Conservation (phyloP, 2,113 vertebrate species). For the Drymodes brunneopygia region DNA sequence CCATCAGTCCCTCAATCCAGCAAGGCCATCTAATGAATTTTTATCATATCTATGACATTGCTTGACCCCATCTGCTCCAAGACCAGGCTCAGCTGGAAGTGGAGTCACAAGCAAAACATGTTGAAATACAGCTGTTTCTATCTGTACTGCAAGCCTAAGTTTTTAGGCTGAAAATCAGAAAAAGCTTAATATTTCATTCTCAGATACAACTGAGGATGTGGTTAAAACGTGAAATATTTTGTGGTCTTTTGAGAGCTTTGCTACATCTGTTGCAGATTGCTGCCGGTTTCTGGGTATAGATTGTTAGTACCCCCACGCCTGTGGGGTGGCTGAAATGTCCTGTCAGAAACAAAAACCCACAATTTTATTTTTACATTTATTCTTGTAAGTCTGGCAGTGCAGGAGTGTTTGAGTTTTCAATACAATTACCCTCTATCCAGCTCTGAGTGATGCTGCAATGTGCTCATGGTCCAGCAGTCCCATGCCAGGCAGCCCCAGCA, state of each 20-base stretch:
- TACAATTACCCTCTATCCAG: neutral
- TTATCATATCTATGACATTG: neutral
- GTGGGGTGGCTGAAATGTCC: neutral
- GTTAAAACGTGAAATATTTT: neutral
- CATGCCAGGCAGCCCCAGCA: neutral
- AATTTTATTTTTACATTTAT: neutral
- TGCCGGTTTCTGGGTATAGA: neutral
- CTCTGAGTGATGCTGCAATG: neutral
- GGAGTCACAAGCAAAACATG: neutral
- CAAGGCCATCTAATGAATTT: neutral
- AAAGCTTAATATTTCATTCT: neutral
- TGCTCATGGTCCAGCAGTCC: rapidly evolving
- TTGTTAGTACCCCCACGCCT: neutral
- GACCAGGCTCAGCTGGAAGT: neutral
- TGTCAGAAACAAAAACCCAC: neutral
- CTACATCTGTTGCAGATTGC: neutral
- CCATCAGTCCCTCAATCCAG: neutral
- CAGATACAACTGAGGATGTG: neutral
- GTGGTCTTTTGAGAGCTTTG: neutral
- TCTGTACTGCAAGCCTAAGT: neutral
- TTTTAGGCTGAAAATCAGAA: neutral
- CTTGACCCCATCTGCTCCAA: neutral
- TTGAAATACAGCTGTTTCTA: neutral
- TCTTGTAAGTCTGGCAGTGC: neutral
- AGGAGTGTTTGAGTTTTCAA: neutral